phyloP scores from a whole-genome alignment of 2,888 invertebrate species.

The Acanthacorydalis orientalis region DNA sequence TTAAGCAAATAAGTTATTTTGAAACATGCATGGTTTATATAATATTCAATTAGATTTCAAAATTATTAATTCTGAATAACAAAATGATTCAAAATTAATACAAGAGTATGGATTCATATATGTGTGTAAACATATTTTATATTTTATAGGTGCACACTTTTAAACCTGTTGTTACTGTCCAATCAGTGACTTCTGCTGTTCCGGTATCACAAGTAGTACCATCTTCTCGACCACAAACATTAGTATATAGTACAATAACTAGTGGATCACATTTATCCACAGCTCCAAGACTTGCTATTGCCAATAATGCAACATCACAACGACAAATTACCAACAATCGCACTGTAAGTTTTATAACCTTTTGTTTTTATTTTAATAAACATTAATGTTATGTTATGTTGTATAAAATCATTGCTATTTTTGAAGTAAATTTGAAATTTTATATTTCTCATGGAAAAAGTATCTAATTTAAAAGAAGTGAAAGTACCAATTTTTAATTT shows the following conservation, averaged over 20 bases:
- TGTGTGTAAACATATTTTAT: neutral
- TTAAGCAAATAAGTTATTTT: neutral
- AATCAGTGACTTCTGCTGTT: constrained; percentile 21
- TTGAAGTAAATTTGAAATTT: too few relatives aligned
- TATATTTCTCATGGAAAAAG: too few relatives aligned
- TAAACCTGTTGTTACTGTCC: constrained; percentile 19
- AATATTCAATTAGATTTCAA: too few relatives aligned
- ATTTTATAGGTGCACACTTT: constrained; percentile 19
- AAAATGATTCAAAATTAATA: too few relatives aligned
- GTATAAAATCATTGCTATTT: too few relatives aligned
- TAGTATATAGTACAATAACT: constrained; percentile 22
- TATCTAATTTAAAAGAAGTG: too few relatives aligned
- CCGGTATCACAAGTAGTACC: constrained; percentile 23
- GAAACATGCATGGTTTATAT: too few relatives aligned
- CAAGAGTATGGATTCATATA: too few relatives aligned
- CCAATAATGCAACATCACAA: constrained; percentile 16
- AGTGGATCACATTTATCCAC: constrained; percentile 16
- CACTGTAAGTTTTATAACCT: constrained; percentile 11
- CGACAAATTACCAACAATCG: constrained; percentile 13
- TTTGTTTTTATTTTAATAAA: constrained; percentile 1
- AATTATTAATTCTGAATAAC: too few relatives aligned
- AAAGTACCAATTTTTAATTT: too few relatives aligned
- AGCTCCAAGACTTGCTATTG: constrained; percentile 21
- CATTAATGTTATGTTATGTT: too few relatives aligned
- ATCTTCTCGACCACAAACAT: constrained; percentile 23